A percentile compares a stretch with the other conserved stretches of the same genome.
Evolutionary conservation across 2,113 vertebrate genomes (phyloP).

Genomic region (Stegostoma tigrinum): DNA sequence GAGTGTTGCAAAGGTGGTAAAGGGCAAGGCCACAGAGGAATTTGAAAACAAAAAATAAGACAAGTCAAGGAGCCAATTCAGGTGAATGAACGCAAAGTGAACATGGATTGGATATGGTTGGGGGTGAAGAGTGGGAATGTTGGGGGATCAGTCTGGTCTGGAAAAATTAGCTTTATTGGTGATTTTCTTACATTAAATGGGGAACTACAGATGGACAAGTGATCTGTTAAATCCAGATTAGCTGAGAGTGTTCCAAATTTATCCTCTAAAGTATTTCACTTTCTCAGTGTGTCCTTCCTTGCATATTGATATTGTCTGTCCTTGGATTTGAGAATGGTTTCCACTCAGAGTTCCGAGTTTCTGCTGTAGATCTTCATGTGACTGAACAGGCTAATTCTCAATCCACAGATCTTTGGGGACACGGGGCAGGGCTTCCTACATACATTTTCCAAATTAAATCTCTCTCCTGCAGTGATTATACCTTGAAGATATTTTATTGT

Average conservation of each 20-base stretch:
- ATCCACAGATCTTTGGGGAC: neutral
- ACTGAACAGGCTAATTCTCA: neutral
- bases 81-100: neutral
- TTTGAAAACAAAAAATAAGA: neutral
- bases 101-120: neutral
- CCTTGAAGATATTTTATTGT: neutral
- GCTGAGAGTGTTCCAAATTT: slow-evolving; percentile 39
- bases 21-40: neutral
- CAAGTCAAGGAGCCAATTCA: neutral
- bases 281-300: neutral
- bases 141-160: too few relatives aligned
- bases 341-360: neutral
- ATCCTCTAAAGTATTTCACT: neutral
- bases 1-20: neutral
- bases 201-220: neutral
- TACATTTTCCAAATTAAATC: neutral
- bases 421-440: neutral
- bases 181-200: neutral
- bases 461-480: neutral
- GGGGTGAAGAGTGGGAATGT: neutral
- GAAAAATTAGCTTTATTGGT: too few relatives aligned
- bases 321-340: too few relatives aligned
- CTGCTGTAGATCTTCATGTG: neutral
- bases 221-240: neutral
- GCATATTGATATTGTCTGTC: neutral